Evolutionary conservation across 2,888 invertebrate genomes (phyloP), one percentile per base, ranked within the genome.

Genomic region (Agrochola lychnidis): DNA sequence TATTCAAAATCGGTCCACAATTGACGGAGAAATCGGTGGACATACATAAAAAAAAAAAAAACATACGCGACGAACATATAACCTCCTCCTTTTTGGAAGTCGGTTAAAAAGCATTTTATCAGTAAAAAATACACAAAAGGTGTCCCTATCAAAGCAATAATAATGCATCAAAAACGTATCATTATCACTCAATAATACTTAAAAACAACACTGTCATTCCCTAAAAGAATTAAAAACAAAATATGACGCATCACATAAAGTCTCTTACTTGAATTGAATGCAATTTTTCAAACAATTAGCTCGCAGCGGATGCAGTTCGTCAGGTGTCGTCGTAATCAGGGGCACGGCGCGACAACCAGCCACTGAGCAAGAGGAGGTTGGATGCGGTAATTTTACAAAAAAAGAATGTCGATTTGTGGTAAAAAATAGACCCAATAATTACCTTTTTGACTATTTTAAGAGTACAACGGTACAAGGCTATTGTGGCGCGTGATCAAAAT

Each of bases 271-370:
- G 76, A 78, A 78, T 68, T 69, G 69, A 79, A 82, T 64, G 74
- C 68, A 71, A 82, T 86, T 87, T 90, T 88, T 86, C 76, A 81
- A 79, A 81, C 83, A 89, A 84, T 88, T 86, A 83, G 62, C 77
- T 66, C 66, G 70, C 68, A 74, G 75, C 73, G 86, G 73, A 84
- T 90, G 90, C 91, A 91, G 87, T 76, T 89, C 89, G 89, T 91
- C 92, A 89, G 88, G 88, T 89, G 90, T 87, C 87, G 86, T 71
- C 61, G 90, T 89, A 90, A 92, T 91, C 91, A 91, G 87, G 70
- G 80, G 76, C 85, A 53, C 73, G 83, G 51, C 69, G 74, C 78
- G 79, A 85, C 80, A 79, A 51, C 68, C 66, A 2, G 1, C 22
- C 67, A 14, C 5, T 1, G 25, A 69, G 30, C n/a, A 1, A 1